Base-by-base conservation (phyloP, 2,888 invertebrate genomes). In the Campoletis raptor region DNA sequence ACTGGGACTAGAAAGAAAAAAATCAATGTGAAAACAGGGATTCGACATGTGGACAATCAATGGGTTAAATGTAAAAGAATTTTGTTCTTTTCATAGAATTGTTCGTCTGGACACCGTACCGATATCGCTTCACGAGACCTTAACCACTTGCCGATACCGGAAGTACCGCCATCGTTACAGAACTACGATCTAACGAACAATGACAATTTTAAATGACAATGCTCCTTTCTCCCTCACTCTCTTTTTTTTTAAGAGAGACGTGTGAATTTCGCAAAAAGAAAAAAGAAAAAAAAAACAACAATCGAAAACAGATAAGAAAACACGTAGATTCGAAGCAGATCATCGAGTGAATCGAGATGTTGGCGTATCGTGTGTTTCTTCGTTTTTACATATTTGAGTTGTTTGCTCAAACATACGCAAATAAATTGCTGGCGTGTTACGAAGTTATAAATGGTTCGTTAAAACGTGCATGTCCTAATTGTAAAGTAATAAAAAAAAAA, bases 81-180 rank as follows among this genome's bases (percentile, higher is more conserved):
- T 79, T 92, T 93, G 88, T 92, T 93, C 89, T 93, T 92, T 91
- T 81, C 90, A 89, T 93, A 94, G 94, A 94, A 91, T 91, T 94
- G 86, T 93, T 94, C 91, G 92, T 92, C 92, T 94, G 94, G 94
- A 90, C 94, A 72, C 92, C 94, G 83, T 94, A 94, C 91, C 93
- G 93, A 89, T 93, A 94, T 92, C 94, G 94, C 90, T 94, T 94
- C 91, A 90, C 94, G 90, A 93, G 94, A 93, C 94, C 94, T 88
- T 94, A 94, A 91, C 92, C 88, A 40, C 73, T 83, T 88, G 87
- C 89, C 83, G 88, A 86, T 85, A 72, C 86, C 85, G 88, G 88
- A 89, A 87, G 76, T 87, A 85, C 70, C 87, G 61, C 87, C 84
- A 61, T 37, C 73, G 52, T 57, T n/a, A 74, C 82, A 52, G 69